These are phyloP conservation scores for Diogma glabrata DNA, from an alignment of 2,888 invertebrate species.

Conservation along the genomic window DNA sequence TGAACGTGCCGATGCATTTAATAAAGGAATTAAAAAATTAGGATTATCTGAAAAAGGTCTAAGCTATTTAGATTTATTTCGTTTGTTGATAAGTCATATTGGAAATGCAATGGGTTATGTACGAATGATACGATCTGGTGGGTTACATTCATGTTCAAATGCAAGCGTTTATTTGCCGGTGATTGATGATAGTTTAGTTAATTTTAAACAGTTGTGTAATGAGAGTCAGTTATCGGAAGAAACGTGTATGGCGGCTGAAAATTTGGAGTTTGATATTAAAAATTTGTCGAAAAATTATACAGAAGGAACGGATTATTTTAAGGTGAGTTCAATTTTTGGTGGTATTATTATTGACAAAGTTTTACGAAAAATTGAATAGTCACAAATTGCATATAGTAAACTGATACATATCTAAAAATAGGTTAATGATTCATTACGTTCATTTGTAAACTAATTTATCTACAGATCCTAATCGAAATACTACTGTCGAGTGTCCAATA, in stretches of 20 bases:
- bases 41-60: constrained; percentile 70
- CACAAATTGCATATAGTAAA: too few species aligned
- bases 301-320: constrained; percentile 80
- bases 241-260: constrained; percentile 53
- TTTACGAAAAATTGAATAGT: too few species aligned
- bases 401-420: too few species aligned
- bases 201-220: constrained; percentile 50
- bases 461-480: too few species aligned
- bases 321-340: too few species aligned
- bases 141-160: constrained; percentile 82
- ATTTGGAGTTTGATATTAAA: constrained; percentile 64
- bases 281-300: constrained; percentile 74
- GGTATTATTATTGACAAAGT: too few species aligned
- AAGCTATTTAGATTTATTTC: constrained; percentile 86
- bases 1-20: constrained; percentile 87
- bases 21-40: constrained; percentile 77
- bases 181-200: constrained; percentile 39
- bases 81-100: constrained; percentile 85
- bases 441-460: too few species aligned
- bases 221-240: constrained; percentile 47
- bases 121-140: constrained; percentile 85
- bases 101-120: constrained; percentile 96
- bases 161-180: constrained; percentile 83
- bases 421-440: too few species aligned
- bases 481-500: too few species aligned